Evolutionary conservation across 2,113 vertebrate species (phyloP).

Genomic region (Zosterops hypoxanthus): DNA sequence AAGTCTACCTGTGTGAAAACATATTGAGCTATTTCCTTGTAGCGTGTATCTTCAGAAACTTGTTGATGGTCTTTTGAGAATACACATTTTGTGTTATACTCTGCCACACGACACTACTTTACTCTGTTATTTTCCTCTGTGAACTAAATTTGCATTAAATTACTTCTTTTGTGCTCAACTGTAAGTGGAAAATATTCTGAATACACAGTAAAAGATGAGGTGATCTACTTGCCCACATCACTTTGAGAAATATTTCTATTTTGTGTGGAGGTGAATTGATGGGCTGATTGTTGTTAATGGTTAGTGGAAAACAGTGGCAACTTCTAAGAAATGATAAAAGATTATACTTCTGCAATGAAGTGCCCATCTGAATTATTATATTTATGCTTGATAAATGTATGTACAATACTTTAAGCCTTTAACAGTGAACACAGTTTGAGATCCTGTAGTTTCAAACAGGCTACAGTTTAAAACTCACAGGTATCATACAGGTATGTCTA

Average conservation of each 20-base stretch:
- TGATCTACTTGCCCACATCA: neutral
- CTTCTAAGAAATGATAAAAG: neutral
- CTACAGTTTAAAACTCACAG: neutral
- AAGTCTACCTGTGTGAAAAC: neutral
- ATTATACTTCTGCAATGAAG: neutral
- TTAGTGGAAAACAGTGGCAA: neutral
- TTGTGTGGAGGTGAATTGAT: neutral
- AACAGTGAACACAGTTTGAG: neutral
- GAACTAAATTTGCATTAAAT: constrained; percentile 17
- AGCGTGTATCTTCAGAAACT: constrained; percentile 1
- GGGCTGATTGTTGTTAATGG: neutral
- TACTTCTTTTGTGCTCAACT: neutral
- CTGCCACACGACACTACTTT: neutral
- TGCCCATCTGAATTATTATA: neutral
- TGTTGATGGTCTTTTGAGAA: neutral
- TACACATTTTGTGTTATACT: neutral
- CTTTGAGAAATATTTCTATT: neutral
- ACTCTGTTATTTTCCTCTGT: neutral
- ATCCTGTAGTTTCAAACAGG: neutral
- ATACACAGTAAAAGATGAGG: neutral
- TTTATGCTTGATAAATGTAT: neutral
- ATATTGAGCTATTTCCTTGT: neutral
- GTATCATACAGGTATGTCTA: neutral
- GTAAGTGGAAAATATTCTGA: neutral
- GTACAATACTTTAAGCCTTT: neutral